Evolutionary conservation across 1,140 invertebrate species (phyloP), one percentile per base, ranked within the genome.

Genomic region (Drosophila sp.): DNA sequence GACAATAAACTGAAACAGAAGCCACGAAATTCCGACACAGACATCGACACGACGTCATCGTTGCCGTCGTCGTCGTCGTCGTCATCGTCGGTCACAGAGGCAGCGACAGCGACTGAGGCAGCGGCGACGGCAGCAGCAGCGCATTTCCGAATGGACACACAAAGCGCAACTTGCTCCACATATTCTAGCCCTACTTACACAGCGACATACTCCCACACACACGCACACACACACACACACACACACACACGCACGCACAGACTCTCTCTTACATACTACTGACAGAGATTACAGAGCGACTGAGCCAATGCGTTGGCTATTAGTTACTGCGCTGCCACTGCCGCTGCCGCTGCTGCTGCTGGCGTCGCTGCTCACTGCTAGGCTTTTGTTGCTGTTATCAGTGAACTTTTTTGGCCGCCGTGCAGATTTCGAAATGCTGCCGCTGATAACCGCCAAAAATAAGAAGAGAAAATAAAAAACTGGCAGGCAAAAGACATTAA

Each of bases 141-240:
- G 50, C 71, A 46, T 25, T 11, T 36, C 65, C 65, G 38, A 61
- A 59, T 53, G 38, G 46, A 40, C 50, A 45, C 81, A 78, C 81
- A 78, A 86, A 86, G 76, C 82, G 67, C 72, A 86, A 82, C 83
- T 82, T 87, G 82, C 83, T 87, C 82, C 76, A 87, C 61, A 87
- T 87, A 87, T 87, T 89, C 61, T 82, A 82, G 82, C 72, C 82
- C 82, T 87, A 87, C 82, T 87, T 87, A 87, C 82, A 87, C 82
- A 89, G 38, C 64, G 64, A 73, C 73, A 84, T 72, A 69, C 48
- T 65, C 72, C 36, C 61, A 32, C 53, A 56, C 32, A 72, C 54
- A 16, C 43, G 16, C 72, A 25, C 56, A 56, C 57, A 54, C 53
- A 56, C 32, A 72, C 54, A 16, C 43, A 21, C 72, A 25, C 56